Conservation (phyloP, 30 jellyfish, hydroid and myxozoan species). For the Sanderia malayensis region DNA sequence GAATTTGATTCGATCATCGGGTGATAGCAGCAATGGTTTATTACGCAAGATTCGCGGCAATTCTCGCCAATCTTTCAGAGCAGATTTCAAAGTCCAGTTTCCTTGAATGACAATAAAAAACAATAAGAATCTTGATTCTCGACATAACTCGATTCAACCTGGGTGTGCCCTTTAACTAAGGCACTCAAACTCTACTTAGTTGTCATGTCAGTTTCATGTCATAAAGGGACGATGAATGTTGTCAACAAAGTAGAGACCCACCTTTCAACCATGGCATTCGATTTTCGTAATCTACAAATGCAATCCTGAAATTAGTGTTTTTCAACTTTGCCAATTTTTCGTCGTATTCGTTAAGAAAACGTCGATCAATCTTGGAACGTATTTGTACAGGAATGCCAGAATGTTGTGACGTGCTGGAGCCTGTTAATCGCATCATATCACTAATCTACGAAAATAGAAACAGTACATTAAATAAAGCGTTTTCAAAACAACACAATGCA, state of each 20-base stretch:
- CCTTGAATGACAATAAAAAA: neutral
- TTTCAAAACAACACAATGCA: too few species aligned
- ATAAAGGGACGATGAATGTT: too few species aligned
- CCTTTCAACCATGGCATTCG: neutral
- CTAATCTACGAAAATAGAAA: neutral
- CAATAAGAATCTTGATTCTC: too few species aligned
- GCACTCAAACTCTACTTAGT: too few species aligned
- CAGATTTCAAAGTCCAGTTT: neutral
- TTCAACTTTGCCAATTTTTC: neutral
- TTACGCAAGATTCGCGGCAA: too few species aligned
- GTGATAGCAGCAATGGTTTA: constrained; percentile 11
- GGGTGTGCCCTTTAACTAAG: too few species aligned
- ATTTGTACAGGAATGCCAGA: neutral
- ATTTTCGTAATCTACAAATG: neutral
- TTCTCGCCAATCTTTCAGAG: neutral
- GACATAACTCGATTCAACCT: too few species aligned
- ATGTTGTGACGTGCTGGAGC: neutral
- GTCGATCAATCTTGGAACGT: neutral
- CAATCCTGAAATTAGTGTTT: neutral
- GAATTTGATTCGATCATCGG: constrained; percentile 7
- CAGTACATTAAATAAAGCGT: too few species aligned
- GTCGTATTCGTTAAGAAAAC: neutral
- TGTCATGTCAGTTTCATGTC: too few species aligned
- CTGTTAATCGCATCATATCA: neutral
- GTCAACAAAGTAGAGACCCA: too few species aligned